Percentiles rank a stretch among this genome's conserved stretches.
phyloP scores from a whole-genome alignment of 2,113 vertebrate genomes.

The Carlito syrichta region DNA sequence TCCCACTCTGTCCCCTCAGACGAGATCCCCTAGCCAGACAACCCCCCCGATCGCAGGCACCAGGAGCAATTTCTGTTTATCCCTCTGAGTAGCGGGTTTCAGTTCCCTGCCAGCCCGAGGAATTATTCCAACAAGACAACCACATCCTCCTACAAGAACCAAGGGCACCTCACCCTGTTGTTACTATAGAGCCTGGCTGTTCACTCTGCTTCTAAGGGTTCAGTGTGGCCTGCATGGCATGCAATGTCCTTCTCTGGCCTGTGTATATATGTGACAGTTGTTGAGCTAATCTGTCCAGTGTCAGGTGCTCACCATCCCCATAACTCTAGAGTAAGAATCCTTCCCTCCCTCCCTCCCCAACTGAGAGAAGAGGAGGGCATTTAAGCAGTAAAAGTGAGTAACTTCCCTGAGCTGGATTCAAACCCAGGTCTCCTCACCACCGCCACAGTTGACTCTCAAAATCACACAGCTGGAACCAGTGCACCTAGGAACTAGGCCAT shows the following conservation, averaged over 20 bases:
- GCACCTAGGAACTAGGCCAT: background rate
- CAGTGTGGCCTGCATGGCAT: rapidly evolving
- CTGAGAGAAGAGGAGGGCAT: background rate
- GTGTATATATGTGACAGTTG: background rate
- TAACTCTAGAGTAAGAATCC: background rate
- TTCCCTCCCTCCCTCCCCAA: background rate
- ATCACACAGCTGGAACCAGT: rapidly evolving
- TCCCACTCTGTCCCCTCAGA: background rate
- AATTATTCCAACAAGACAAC: background rate
- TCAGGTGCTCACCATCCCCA: background rate
- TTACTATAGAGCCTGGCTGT: background rate
- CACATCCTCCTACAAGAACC: background rate
- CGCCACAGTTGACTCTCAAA: background rate
- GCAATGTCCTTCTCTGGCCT: background rate
- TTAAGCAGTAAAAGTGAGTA: background rate
- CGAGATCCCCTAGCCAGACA: background rate
- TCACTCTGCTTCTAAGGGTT: background rate
- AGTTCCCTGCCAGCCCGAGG: background rate
- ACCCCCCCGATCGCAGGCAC: background rate
- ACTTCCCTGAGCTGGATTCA: background rate
- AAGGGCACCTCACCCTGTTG: background rate
- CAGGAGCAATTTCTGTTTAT: background rate
- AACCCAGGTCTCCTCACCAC: background rate
- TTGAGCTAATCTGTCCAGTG: background rate
- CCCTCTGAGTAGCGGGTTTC: background rate